phyloP scores from a whole-genome alignment of 2,113 vertebrate species.

The Sminthopsis crassicaudata region DNA sequence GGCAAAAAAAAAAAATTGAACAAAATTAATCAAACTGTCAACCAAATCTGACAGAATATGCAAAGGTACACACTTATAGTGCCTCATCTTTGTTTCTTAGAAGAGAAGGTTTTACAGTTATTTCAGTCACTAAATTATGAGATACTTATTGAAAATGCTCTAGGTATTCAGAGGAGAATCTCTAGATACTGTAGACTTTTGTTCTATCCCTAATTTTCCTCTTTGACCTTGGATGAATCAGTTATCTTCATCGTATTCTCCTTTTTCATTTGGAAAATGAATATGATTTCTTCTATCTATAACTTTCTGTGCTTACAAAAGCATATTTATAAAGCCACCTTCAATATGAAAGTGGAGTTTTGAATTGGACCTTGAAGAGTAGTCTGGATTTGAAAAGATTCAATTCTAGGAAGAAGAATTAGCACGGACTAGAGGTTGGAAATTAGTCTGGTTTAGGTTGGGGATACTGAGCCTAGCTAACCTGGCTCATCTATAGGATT shows the following conservation, averaged over 20 bases:
- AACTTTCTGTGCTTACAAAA: neutral
- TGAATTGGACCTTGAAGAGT: neutral
- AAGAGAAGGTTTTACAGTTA: neutral
- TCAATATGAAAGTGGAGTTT: neutral
- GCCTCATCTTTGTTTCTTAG: neutral
- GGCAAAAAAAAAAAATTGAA: neutral
- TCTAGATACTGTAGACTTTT: neutral
- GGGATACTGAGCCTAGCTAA: neutral
- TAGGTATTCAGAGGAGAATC: neutral
- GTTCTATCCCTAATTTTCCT: neutral
- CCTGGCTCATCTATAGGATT: neutral
- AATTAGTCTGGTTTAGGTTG: neutral
- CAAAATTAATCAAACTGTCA: neutral
- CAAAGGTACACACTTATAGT: neutral
- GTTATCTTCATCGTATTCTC: neutral
- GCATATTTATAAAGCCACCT: neutral
- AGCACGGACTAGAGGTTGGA: neutral
- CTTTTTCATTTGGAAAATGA: neutral
- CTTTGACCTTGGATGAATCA: neutral
- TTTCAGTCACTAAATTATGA: neutral
- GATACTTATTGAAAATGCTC: neutral
- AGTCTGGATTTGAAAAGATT: neutral
- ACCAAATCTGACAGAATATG: neutral
- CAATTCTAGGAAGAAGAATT: neutral
- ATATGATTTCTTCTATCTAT: neutral